Conservation (phyloP, 2,888 invertebrate genomes). For the Apotomis betuletana region DNA sequence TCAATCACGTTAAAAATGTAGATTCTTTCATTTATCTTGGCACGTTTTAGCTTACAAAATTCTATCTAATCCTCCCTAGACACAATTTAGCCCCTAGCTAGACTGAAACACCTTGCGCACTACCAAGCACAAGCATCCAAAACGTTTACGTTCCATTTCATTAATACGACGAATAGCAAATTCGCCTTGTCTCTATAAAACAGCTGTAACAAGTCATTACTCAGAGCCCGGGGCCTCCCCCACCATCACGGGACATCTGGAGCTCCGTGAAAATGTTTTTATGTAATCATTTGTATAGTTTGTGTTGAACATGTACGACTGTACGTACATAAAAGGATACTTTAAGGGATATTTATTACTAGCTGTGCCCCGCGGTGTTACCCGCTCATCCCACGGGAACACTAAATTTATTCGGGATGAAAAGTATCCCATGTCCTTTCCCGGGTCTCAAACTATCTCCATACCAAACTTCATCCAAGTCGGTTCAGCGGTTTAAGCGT, state of each 20-base stretch:
- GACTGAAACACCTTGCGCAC: conserved; percentile 10
- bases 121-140: conserved; percentile 4
- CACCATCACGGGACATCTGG: conserved; percentile 19
- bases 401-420: too few species aligned
- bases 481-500: too few species aligned
- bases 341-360: not conserved
- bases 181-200: conserved; percentile 29
- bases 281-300: conserved; percentile 19
- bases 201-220: conserved; percentile 31
- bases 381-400: too few species aligned
- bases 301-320: conserved; percentile 7
- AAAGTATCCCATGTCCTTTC: too few species aligned
- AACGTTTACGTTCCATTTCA: conserved; percentile 25
- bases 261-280: conserved; percentile 31
- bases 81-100: not conserved
- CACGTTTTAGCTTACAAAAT: conserved; percentile 2
- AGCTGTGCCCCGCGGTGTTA: too few species aligned
- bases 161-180: conserved; percentile 12
- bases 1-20: too few species aligned
- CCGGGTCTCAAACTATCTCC: too few species aligned
- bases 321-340: not conserved
- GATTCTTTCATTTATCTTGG: not conserved
- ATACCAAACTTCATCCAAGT: too few species aligned
- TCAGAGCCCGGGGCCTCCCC: conserved; percentile 5
- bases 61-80: conserved; percentile 3